phyloP scores from a whole-genome alignment of 1,140 invertebrate species.

The Pollicipes pollicipes region DNA sequence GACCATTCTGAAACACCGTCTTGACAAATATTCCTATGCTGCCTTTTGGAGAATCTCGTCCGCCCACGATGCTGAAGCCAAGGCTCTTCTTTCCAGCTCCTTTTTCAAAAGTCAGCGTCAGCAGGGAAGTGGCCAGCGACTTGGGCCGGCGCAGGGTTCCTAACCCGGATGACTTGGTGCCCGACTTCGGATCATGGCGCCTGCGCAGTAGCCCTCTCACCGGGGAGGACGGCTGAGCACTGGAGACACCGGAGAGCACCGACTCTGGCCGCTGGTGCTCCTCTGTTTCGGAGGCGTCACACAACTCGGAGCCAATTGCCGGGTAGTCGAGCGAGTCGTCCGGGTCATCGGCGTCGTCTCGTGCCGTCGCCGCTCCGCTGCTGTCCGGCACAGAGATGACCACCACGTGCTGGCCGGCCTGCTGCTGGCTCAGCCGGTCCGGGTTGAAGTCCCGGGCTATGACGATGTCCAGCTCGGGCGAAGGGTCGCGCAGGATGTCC shows the following conservation, averaged over 20 bases:
- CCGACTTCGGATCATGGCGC: not conserved
- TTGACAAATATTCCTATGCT: conserved; percentile 54
- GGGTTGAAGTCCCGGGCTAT: conserved; percentile 26
- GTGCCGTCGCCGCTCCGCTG: not conserved
- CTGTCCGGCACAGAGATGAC: not conserved
- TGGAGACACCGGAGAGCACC: not conserved
- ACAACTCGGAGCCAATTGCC: not conserved
- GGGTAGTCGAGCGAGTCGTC: not conserved
- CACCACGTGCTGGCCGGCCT: not conserved
- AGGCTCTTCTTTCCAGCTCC: conserved; percentile 44
- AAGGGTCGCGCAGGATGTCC: conserved; percentile 39
- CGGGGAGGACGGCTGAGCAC: not conserved
- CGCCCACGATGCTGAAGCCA: conserved; percentile 56
- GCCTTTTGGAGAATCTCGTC: conserved; percentile 47
- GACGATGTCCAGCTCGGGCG: conserved; percentile 54
- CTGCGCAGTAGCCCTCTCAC: not conserved
- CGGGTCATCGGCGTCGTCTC: not conserved
- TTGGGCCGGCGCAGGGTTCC: conserved; percentile 13
- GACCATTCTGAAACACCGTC: conserved; percentile 46
- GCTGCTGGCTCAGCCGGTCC: not conserved
- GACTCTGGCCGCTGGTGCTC: not conserved
- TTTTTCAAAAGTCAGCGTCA: conserved; percentile 41
- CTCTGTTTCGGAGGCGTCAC: not conserved
- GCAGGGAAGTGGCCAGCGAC: conserved; percentile 18
- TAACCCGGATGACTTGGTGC: not conserved